A percentile compares a stretch with the other conserved stretches of the same genome.
Conservation (phyloP, 2,888 invertebrate genomes). For the Parascotia fuliginaria region DNA sequence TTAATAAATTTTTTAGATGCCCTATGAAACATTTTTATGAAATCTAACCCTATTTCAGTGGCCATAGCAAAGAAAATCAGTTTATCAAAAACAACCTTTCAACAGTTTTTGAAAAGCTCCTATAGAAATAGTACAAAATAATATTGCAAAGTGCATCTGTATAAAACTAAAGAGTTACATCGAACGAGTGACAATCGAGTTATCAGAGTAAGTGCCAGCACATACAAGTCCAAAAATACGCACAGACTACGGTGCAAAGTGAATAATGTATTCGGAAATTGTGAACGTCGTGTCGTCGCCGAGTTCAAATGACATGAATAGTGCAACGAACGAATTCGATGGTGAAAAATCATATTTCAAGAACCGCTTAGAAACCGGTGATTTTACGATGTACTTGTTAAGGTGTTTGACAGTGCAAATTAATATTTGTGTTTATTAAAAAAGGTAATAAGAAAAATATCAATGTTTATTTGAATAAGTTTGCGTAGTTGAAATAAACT, state of each 20-base stretch:
- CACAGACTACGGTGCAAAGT: slow-evolving; percentile 38
- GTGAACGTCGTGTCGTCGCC: slow-evolving; percentile 37
- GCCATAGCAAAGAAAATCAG: too few species aligned
- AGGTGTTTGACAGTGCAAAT: too few species aligned
- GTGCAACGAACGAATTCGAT: slow-evolving; percentile 38
- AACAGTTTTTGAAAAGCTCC: too few species aligned
- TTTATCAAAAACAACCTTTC: too few species aligned
- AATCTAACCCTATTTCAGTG: too few species aligned
- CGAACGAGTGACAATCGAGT: slow-evolving; percentile 35
- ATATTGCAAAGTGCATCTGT: background rate
- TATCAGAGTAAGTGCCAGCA: slow-evolving; percentile 28
- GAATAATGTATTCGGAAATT: slow-evolving; percentile 45
- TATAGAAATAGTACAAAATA: background rate
- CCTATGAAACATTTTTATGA: too few species aligned
- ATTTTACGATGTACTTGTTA: too few species aligned
- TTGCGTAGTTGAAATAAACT: too few species aligned
- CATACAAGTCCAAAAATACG: slow-evolving; percentile 34
- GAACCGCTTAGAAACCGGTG: slow-evolving; percentile 6
- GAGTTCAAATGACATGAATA: slow-evolving; percentile 38
- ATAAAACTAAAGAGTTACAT: background rate
- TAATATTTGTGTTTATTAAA: too few species aligned
- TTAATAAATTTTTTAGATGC: too few species aligned
- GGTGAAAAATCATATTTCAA: slow-evolving; percentile 31
- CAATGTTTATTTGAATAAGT: too few species aligned
- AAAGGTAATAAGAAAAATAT: too few species aligned